These are phyloP conservation scores for Neoarius graeffei DNA, from an alignment of 2,113 vertebrate genomes.

Conservation along the genomic window DNA sequence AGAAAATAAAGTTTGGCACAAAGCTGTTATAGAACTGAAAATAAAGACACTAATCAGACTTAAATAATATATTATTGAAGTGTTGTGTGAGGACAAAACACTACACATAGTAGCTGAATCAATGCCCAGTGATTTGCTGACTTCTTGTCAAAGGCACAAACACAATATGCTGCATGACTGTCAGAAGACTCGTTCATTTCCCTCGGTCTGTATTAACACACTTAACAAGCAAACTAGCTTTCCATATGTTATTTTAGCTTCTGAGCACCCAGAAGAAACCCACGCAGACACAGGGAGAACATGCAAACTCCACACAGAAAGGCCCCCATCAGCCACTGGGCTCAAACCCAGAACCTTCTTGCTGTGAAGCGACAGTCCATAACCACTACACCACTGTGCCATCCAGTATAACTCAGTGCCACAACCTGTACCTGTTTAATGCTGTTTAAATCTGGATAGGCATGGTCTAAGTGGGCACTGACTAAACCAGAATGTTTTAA, in stretches of 20 bases:
- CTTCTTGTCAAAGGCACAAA: neutral
- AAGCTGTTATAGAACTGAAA: neutral
- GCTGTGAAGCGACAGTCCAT: too few species aligned
- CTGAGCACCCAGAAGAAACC: too few species aligned
- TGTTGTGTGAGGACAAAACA: neutral
- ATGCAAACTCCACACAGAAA: too few species aligned
- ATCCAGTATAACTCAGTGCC: too few species aligned
- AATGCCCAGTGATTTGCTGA: neutral
- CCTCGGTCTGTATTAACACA: neutral
- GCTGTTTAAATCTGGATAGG: too few species aligned
- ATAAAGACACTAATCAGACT: neutral
- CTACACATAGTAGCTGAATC: neutral
- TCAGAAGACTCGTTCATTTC: neutral
- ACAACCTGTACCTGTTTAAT: too few species aligned
- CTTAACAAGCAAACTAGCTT: neutral
- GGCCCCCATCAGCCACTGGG: too few species aligned
- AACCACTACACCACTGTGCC: too few species aligned
- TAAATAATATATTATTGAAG: neutral
- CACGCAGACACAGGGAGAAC: too few species aligned
- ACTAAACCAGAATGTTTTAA: too few species aligned
- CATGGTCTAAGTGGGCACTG: too few species aligned
- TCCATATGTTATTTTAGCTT: neutral
- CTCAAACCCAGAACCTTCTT: too few species aligned
- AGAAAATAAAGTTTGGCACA: neutral
- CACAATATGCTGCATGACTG: neutral